phyloP scores from a whole-genome alignment of 2,888 invertebrate species.

The Caenorhabditis doughertyi region DNA sequence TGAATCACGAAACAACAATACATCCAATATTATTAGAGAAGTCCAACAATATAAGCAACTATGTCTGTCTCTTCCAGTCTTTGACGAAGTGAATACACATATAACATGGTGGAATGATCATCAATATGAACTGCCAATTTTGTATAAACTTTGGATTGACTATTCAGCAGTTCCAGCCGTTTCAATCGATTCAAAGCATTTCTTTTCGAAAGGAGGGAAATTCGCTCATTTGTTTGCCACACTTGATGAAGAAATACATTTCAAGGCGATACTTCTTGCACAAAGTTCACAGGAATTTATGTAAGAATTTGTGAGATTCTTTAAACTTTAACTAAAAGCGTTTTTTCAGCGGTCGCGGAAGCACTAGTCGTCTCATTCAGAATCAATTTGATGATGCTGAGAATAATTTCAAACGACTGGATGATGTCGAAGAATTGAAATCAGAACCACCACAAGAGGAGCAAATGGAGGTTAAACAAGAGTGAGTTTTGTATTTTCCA shows the following conservation, averaged over 20 bases:
- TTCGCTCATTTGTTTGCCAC: conserved; percentile 40
- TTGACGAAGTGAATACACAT: conserved; percentile 1
- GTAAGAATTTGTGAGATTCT: conserved; percentile 21
- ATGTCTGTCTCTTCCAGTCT: neutral
- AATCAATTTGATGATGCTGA: neutral
- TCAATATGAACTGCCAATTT: conserved; percentile 9
- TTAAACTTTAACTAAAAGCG: neutral
- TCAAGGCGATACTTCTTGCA: conserved; percentile 33
- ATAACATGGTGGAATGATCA: conserved; percentile 24
- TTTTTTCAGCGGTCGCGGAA: conserved; percentile 42
- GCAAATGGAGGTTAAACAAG: conserved; percentile 14
- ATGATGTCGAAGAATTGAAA: conserved; percentile 2
- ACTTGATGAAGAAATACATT: conserved; percentile 39
- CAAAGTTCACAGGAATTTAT: conserved; percentile 45
- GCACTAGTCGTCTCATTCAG: neutral
- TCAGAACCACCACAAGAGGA: neutral
- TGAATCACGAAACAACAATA: too few relatives aligned
- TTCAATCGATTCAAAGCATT: conserved; percentile 38
- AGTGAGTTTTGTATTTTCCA: conserved; percentile 6
- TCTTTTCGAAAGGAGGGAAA: conserved; percentile 44
- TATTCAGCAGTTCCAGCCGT: conserved; percentile 43
- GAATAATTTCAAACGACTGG: conserved; percentile 8
- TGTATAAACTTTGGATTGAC: conserved; percentile 26
- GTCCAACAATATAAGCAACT: neutral
- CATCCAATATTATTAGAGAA: neutral